Evolutionary conservation across 1,140 invertebrate genomes (phyloP).

Genomic region (Spodoptera litura): DNA sequence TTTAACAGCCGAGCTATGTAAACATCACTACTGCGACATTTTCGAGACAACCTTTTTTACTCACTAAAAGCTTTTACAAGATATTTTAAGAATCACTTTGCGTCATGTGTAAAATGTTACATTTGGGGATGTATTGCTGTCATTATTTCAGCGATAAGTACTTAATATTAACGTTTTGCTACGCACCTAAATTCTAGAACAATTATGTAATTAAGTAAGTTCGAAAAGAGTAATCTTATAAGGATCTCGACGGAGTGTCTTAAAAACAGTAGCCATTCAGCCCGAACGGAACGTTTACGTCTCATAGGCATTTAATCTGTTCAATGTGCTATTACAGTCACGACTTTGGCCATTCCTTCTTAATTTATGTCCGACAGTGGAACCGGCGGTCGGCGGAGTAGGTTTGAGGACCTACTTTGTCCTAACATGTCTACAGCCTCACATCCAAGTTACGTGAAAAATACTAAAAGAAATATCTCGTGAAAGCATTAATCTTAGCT

Average conservation of each 20-base stretch:
- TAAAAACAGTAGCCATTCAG: conserved; percentile 10
- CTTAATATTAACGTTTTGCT: neutral
- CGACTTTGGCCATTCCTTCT: conserved; percentile 75
- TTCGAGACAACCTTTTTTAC: conserved; percentile 16
- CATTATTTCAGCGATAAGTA: neutral
- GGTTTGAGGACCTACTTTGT: conserved; percentile 2
- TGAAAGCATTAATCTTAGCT: neutral
- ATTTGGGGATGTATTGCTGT: neutral
- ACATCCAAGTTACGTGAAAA: neutral
- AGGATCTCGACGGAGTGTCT: too few species aligned
- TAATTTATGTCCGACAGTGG: conserved; percentile 70
- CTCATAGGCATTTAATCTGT: conserved; percentile 72
- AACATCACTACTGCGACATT: conserved; percentile 4
- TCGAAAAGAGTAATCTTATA: conserved; percentile 18
- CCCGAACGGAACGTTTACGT: conserved; percentile 62
- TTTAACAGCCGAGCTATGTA: conserved; percentile 23
- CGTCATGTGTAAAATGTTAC: neutral
- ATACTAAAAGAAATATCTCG: neutral
- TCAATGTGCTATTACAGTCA: conserved; percentile 75
- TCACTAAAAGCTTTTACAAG: conserved; percentile 22
- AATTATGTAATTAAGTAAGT: neutral
- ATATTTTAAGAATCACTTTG: conserved; percentile 20
- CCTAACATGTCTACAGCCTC: neutral
- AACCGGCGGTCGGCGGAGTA: conserved; percentile 41
- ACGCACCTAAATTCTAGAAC: neutral